These are phyloP conservation scores for Oceanodroma leucorhoa DNA, from an alignment of 2,797 vertebrate species.

Conservation along the genomic window DNA sequence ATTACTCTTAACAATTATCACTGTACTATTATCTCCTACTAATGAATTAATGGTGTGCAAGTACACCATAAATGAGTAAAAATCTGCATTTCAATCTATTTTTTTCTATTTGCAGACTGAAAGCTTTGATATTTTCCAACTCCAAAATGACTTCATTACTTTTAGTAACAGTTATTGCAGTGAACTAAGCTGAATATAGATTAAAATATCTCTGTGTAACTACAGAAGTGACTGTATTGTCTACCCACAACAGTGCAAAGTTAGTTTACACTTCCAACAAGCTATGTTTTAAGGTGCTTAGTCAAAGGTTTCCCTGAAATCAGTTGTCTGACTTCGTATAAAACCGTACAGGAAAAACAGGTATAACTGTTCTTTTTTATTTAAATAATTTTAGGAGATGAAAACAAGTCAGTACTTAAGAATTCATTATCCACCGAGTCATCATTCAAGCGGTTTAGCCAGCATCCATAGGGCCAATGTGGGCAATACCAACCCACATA, in stretches of 20 bases:
- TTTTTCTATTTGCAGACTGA: neutral
- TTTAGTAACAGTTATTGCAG: neutral
- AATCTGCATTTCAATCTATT: neutral
- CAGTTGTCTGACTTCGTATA: neutral
- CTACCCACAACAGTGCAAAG: neutral
- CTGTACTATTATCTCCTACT: neutral
- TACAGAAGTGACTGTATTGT: neutral
- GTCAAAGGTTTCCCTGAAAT: neutral
- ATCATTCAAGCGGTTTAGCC: neutral
- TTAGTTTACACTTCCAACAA: neutral
- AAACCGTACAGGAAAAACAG: conserved; percentile 17
- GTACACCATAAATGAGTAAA: neutral
- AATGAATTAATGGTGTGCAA: neutral
- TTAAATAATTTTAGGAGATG: neutral
- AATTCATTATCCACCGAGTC: neutral
- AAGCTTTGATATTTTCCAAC: neutral
- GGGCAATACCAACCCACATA: neutral
- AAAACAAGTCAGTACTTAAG: neutral
- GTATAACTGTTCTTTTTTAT: neutral
- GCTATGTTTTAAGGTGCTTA: neutral
- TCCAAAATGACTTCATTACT: neutral
- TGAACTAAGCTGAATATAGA: neutral
- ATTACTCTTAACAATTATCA: neutral
- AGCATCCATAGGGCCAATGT: neutral
- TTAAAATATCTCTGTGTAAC: neutral